These are phyloP conservation scores for Lucilia sericata DNA, from an alignment of 1,140 invertebrate genomes.

Conservation along the genomic window DNA sequence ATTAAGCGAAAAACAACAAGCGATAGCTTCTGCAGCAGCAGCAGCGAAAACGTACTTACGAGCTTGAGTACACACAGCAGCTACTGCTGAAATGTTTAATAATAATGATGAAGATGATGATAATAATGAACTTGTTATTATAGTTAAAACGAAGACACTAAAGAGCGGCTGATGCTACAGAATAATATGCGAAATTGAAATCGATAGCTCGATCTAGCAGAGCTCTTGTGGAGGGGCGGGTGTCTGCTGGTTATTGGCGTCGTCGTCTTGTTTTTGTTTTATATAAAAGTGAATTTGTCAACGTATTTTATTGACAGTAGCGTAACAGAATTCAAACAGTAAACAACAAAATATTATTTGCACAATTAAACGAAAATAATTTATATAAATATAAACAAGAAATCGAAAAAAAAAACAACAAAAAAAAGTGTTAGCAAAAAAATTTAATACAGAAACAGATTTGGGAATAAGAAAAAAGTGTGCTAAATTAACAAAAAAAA, in stretches of 20 bases:
- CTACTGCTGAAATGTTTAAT: background rate
- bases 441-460: background rate
- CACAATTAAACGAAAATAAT: background rate
- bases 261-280: conserved; percentile 4
- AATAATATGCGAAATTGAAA: background rate
- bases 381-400: background rate
- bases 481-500: background rate
- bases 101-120: background rate
- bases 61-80: too few species aligned
- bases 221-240: background rate
- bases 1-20: conserved; percentile 3
- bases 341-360: conserved; percentile 29
- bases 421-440: conserved; percentile 14
- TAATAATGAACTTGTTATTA: background rate
- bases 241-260: too few species aligned
- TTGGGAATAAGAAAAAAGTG: background rate
- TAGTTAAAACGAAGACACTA: background rate
- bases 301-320: conserved; percentile 40
- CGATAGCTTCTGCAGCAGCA: background rate
- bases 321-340: conserved; percentile 39
- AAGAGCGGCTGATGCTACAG: background rate
- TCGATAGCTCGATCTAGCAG: background rate
- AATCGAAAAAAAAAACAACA: background rate
- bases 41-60: background rate
- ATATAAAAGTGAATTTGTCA: conserved; percentile 45